Percentiles rank a stretch among this genome's conserved stretches.
Conservation (phyloP, 2,797 vertebrate genomes). For the Amblyraja radiata region DNA sequence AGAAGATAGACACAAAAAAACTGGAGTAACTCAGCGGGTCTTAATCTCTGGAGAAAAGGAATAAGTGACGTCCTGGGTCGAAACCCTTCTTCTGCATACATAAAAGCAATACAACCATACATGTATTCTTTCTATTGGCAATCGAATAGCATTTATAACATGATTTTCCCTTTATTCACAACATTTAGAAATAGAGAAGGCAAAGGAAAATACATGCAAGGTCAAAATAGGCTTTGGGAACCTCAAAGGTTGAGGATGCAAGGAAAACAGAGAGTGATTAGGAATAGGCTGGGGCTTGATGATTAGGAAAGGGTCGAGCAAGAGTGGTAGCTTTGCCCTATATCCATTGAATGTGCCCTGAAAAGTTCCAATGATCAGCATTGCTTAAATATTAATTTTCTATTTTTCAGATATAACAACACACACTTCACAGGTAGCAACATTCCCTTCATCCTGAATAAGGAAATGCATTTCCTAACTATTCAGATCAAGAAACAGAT, state of each 20-base stretch:
- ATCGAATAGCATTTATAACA: background rate
- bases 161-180: background rate
- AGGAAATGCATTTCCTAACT: background rate
- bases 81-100: too few species aligned
- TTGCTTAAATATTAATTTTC: background rate
- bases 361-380: background rate
- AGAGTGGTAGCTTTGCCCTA: too few species aligned
- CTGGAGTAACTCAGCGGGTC: too few species aligned
- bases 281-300: background rate
- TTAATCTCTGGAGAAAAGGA: too few species aligned
- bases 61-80: too few species aligned
- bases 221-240: background rate
- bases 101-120: background rate
- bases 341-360: background rate
- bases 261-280: background rate
- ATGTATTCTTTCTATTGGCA: background rate
- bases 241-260: background rate
- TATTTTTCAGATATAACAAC: background rate
- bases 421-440: background rate
- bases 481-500: background rate
- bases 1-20: background rate
- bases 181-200: background rate
- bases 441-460: background rate
- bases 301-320: background rate
- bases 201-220: background rate